These are phyloP conservation scores for Tachysurus vachellii DNA, from an alignment of 2,113 vertebrate species.

Conservation along the genomic window DNA sequence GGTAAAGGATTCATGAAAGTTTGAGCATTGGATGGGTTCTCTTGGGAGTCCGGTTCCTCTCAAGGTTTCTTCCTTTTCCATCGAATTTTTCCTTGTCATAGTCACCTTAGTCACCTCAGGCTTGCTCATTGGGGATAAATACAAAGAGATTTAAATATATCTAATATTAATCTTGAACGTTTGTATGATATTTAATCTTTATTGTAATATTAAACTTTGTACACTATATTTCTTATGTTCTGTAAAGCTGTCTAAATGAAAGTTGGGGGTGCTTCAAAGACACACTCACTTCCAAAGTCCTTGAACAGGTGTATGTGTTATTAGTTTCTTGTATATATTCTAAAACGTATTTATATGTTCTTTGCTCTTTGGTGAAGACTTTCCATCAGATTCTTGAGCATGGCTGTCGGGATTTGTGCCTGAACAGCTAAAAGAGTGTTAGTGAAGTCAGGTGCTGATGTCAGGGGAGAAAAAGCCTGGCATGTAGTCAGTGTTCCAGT, in stretches of 20 bases:
- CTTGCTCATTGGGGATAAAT: no score
- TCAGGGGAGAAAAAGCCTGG: not conserved
- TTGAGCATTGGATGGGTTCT: no score
- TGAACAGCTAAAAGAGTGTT: not conserved
- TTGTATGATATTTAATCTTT: no score
- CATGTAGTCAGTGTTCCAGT: not conserved
- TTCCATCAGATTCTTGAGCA: not conserved
- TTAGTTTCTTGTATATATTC: no score
- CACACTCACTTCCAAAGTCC: not conserved
- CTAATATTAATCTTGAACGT: no score
- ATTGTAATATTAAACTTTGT: no score
- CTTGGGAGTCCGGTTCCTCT: no score
- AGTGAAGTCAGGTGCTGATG: not conserved
- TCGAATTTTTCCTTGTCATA: no score
- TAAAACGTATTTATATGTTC: not conserved
- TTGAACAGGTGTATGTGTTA: not conserved
- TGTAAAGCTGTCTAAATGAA: not conserved
- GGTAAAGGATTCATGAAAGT: not conserved
- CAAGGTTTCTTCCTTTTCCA: no score
- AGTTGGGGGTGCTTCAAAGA: not conserved
- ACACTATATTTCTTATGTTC: no score
- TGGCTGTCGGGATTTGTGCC: not conserved
- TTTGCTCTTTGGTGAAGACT: not conserved
- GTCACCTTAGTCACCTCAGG: no score
- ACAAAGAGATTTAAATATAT: no score